Conservation (phyloP, 1,140 invertebrate species). For the Tenebrio molitor region DNA sequence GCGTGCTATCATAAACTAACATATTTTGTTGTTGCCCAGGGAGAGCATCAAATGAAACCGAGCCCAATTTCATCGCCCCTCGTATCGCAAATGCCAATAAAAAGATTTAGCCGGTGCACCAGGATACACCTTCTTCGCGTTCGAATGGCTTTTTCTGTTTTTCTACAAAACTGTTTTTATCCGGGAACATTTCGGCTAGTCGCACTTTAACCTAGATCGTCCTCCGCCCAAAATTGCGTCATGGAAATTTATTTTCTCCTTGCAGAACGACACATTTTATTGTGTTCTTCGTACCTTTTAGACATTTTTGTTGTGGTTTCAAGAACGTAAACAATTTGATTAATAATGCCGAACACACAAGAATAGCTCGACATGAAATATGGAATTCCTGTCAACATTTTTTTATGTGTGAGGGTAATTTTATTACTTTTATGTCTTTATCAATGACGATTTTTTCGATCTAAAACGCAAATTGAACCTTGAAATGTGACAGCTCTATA, state of each 20-base stretch:
- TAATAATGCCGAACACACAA: background rate
- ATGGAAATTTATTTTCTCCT: slow-evolving; percentile 23
- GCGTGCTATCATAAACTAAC: slow-evolving; percentile 44
- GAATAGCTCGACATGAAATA: background rate
- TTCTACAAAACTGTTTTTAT: slow-evolving; percentile 37
- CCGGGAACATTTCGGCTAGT: slow-evolving; percentile 27
- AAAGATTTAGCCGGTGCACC: slow-evolving; percentile 32
- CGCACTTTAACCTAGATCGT: slow-evolving; percentile 14
- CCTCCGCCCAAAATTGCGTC: background rate
- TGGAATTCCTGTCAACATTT: background rate
- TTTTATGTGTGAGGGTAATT: no score
- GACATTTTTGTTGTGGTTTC: background rate
- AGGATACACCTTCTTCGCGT: slow-evolving; percentile 17
- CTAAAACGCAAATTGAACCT: no score
- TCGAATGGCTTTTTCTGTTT: slow-evolving; percentile 28
- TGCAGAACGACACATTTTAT: slow-evolving; percentile 21
- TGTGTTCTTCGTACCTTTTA: slow-evolving; percentile 2
- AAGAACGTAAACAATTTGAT: slow-evolving; percentile 6
- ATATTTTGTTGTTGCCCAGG: slow-evolving; percentile 44
- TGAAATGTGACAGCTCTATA: no score
- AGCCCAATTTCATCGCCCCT: slow-evolving; percentile 43
- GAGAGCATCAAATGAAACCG: slow-evolving; percentile 41
- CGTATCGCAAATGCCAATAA: slow-evolving; percentile 40
- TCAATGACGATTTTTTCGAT: no score
- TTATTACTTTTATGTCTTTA: no score